phyloP scores from a whole-genome alignment of 2,797 vertebrate species.

The Phalloptychus januarius region DNA sequence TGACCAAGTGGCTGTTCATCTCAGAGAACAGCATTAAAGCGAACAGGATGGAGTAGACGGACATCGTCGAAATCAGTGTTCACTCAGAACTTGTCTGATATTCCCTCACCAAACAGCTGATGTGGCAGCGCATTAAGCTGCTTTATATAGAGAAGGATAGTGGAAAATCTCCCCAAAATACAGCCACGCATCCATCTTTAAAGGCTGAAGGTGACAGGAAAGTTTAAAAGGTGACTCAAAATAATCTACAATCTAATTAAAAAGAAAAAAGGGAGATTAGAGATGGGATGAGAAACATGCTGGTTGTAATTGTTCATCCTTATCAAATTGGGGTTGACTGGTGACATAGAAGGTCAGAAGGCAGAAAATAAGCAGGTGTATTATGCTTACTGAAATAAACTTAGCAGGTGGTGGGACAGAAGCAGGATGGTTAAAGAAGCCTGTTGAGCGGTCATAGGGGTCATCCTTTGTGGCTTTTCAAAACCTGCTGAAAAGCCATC shows the following conservation, averaged over 20 bases:
- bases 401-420: conserved; percentile 43
- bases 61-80: conserved; percentile 71
- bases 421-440: conserved; percentile 14
- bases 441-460: conserved; percentile 7
- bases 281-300: conserved; percentile 18
- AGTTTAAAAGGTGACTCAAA: conserved; percentile 23
- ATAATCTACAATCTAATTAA: conserved; percentile 12
- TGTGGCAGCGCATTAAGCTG: neutral
- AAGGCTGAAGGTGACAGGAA: conserved; percentile 15
- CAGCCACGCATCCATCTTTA: neutral
- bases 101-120: conserved; percentile 7
- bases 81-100: neutral
- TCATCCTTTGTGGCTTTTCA: conserved; percentile 14
- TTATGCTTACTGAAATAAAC: conserved; percentile 43
- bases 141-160: conserved; percentile 60
- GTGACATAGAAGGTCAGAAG: conserved; percentile 32
- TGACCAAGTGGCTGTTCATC: conserved; percentile 75
- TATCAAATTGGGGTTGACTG: conserved; percentile 7
- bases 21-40: conserved; percentile 85
- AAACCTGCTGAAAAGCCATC: neutral
- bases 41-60: conserved; percentile 77
- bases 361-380: conserved; percentile 10
- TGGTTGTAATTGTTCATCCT: conserved; percentile 12
- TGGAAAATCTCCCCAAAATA: neutral
- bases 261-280: conserved; percentile 15